Evolutionary conservation across 1,140 invertebrate species (phyloP).

Genomic region (Drosophila sechellia): DNA sequence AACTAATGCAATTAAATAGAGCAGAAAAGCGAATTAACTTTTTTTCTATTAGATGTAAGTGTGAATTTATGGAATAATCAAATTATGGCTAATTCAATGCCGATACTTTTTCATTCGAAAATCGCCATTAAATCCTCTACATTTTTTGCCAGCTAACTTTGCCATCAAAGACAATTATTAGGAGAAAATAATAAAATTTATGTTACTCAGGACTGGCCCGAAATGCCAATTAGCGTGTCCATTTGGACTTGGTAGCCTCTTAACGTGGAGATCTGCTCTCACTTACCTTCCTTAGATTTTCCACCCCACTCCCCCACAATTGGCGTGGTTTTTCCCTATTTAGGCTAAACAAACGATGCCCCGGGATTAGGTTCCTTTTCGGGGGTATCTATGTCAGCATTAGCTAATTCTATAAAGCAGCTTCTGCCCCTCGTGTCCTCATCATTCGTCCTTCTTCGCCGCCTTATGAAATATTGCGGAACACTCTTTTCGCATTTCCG

Average conservation of each 20-base stretch:
- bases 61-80: conserved; percentile 7
- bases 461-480: conserved; percentile 76
- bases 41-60: conserved; percentile 7
- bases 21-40: background rate
- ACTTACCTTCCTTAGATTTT: conserved; percentile 6
- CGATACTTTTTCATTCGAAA: background rate
- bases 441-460: background rate
- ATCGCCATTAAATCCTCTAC: conserved; percentile 7
- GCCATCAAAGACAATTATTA: conserved; percentile 14
- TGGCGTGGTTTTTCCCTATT: conserved; percentile 36
- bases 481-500: conserved; percentile 40
- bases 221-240: conserved; percentile 35
- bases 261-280: background rate
- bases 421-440: conserved; percentile 10
- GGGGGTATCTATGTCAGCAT: conserved; percentile 75
- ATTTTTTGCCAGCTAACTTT: conserved; percentile 9
- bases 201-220: background rate
- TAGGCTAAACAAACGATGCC: conserved; percentile 64
- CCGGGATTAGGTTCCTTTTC: conserved; percentile 67
- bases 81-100: conserved; percentile 5
- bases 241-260: conserved; percentile 23
- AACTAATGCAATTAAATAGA: background rate
- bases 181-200: conserved; percentile 15
- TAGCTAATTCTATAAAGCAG: conserved; percentile 66
- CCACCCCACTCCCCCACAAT: conserved; percentile 4